Evolutionary conservation across 23 tunicate genomes (phyloP), one percentile per base, ranked within the genome.

Genomic region (Halocynthia roretzi): DNA sequence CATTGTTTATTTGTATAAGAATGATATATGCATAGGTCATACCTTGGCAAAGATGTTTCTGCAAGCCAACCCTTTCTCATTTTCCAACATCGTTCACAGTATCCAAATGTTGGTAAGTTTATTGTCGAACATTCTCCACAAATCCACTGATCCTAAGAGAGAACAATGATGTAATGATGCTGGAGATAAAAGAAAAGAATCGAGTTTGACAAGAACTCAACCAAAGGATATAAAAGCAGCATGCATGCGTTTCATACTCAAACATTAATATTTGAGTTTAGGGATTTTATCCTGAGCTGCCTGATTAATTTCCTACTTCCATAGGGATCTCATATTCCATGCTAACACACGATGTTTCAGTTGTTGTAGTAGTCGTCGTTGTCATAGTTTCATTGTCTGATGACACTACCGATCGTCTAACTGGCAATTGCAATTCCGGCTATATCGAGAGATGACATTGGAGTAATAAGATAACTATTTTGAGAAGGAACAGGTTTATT

Each of bases 31-130:
- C 44, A 31, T 31, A 31, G 44, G 44, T 31, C 44, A 31, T 31
- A 31, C 44, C 44, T 31, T 31, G 44, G 44, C 44, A 31, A 31
- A 31, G 44, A 31, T 31, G 6, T 74, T 8, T 54, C 63, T 8
- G 78, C 54, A 8, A 74, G 49, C 96, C 96, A 89, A 20, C 84
- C 87, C 67, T 75, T 74, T n/a, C 96, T 56, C 48, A 83, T 53
- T 71, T 84, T 89, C 96, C 96, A 89, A 60, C 96, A 89, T 7
- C 96, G 70, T 48, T 75, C 80, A 68, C 96, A 89, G 62, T 71
- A 89, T 5, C 96, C 82, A 15, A 84, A 82, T 61, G 83, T 89
- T 21, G 96, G 96, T 0, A 83, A 17, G 50, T 89, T 89, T 50
- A 62, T 84, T 51, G 84, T 80, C 14, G 63, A 22, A 67, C 96